A percentile compares a stretch with the other conserved stretches of the same genome.
These are phyloP conservation scores for Buceros bicornis DNA, from an alignment of 2,797 vertebrate genomes.

Conservation along the genomic window DNA sequence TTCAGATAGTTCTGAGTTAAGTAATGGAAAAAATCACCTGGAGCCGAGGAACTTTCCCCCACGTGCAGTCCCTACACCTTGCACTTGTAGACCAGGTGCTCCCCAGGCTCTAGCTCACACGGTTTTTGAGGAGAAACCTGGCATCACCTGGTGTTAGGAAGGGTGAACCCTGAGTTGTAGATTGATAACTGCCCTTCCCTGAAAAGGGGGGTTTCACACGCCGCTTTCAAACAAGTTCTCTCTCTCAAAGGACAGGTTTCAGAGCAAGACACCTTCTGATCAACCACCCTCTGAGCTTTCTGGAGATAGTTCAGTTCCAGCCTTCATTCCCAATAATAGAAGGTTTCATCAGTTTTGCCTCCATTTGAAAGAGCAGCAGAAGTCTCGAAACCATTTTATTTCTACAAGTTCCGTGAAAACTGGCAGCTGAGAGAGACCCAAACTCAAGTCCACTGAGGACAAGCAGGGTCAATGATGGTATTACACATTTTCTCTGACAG, in stretches of 20 bases:
- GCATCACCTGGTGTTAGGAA: not conserved
- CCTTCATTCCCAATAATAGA: not conserved
- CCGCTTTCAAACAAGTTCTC: not conserved
- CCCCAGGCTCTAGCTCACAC: not conserved
- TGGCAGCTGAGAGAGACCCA: not conserved
- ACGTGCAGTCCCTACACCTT: not conserved
- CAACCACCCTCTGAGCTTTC: not conserved
- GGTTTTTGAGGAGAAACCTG: not conserved
- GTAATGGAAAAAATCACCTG: not conserved
- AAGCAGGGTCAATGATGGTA: not conserved
- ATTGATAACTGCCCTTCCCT: not conserved
- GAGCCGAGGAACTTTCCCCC: not conserved
- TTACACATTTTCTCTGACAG: not conserved
- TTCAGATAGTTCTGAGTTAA: not conserved
- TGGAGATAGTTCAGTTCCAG: not conserved
- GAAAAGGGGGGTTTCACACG: not conserved
- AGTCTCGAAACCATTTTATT: not conserved
- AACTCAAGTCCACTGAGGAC: not conserved
- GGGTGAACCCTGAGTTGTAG: not conserved
- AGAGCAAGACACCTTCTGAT: not conserved
- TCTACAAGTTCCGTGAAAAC: not conserved
- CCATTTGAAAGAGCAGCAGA: not conserved
- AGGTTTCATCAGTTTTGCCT: not conserved
- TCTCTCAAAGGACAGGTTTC: not conserved
- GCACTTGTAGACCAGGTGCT: not conserved